A percentile compares a stretch with the other conserved stretches of the same genome.
phyloP scores from a whole-genome alignment of 2,888 invertebrate species.

The Chromoteleia sp. region DNA sequence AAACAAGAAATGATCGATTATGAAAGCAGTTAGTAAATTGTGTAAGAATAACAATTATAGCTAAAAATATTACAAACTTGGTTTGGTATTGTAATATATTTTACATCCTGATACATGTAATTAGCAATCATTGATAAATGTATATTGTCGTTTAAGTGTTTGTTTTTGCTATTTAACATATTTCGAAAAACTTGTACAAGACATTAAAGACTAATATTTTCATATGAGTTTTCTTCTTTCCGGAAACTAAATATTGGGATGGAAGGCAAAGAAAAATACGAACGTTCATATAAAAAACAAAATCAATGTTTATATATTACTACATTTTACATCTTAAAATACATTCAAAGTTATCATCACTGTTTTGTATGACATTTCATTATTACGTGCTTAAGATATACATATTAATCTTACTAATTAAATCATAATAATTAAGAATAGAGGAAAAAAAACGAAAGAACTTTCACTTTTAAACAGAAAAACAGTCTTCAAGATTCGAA shows the following conservation, averaged over 20 bases:
- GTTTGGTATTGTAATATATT: constrained; percentile 56
- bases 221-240: background rate
- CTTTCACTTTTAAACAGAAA: constrained; percentile 36
- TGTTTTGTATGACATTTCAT: constrained; percentile 44
- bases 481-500: constrained; percentile 60
- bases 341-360: constrained; percentile 70
- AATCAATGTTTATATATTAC: constrained; percentile 75
- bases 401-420: constrained; percentile 19
- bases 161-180: background rate
- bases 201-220: constrained; percentile 20
- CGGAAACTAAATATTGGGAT: background rate
- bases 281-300: constrained; percentile 58
- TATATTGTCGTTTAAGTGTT: background rate
- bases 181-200: background rate
- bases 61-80: constrained; percentile 7
- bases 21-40: constrained; percentile 48
- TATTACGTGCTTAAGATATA: constrained; percentile 55
- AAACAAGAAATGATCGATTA: constrained; percentile 53
- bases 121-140: constrained; percentile 5
- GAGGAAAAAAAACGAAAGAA: background rate
- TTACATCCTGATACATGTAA: constrained; percentile 16
- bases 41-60: background rate
- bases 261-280: background rate
- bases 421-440: constrained; percentile 8
- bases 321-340: constrained; percentile 71